Base-by-base conservation (phyloP, 2,797 vertebrate species). In the Sitta carolinensis region DNA sequence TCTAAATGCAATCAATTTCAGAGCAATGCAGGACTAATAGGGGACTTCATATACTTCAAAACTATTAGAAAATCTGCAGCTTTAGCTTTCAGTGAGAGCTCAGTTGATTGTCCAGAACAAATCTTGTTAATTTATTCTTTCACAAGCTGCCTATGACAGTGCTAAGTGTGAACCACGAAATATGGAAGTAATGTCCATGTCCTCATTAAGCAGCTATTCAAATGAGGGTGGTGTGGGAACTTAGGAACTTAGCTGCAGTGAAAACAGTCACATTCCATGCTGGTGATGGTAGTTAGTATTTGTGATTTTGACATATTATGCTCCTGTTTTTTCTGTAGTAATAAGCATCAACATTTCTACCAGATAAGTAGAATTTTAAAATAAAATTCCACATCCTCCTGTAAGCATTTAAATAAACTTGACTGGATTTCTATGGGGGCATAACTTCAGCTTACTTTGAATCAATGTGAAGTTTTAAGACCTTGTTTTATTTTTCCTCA, bases 401-500 rank as follows among this genome's bases (percentile, higher is more conserved):
- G 34, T 64, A 88, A 74, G 12, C 11, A 61, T 72, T 73, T 78
- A 59, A 90, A 76, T 76, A 76, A 34, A 76, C 70, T 42, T n/a
- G 17, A n/a, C 21, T 51, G 58, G 15, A 36, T 73, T 86, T 36
- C 52, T 64, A 15, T 13, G 36, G 42, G 20, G 17, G 4, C 26
- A 6, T 81, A 79, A 54, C 20, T 79, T 87, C 62, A 62, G 34
- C 51, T 84, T 32, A 23, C 16, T 81, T 83, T 50, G 48, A 91
- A 84, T 94, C 48, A 76, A 32, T 54, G 40, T 73, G 34, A 55
- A 78, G 29, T n/a, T 91, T 89, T 82, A 86, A 90, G 48, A 81
- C 74, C 43, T 88, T 78, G 29, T 72, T 94, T 91, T 93, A 87
- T 89, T 93, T 87, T 89, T 69, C 70, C 58, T 82, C 52, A 12